Percentiles rank a stretch among this genome's conserved stretches.
Evolutionary conservation across 1,140 invertebrate genomes (phyloP).

Genomic region (Papilio polytes): DNA sequence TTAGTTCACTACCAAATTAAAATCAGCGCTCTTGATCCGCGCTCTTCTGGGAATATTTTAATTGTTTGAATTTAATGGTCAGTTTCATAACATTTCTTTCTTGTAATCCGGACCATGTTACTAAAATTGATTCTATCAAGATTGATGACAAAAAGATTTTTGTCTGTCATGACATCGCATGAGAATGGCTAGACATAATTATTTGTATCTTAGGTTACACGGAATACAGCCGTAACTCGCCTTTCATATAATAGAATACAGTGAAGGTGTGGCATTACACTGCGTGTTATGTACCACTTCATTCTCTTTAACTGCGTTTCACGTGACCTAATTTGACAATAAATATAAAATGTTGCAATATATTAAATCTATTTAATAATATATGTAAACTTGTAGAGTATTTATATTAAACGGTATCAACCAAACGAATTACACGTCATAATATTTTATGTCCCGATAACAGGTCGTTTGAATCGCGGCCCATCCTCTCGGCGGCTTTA

Average conservation of each 20-base stretch:
- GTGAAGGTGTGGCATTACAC: neutral
- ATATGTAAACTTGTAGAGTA: neutral
- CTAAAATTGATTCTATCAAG: too few species aligned
- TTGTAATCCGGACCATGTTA: neutral
- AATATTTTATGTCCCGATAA: slow-evolving; percentile 14
- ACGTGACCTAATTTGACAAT: neutral
- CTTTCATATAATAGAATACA: neutral
- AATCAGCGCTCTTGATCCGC: slow-evolving; percentile 5
- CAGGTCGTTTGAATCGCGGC: slow-evolving; percentile 7
- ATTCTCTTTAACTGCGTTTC: neutral
- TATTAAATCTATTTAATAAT: neutral
- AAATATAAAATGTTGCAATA: neutral
- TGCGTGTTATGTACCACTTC: neutral
- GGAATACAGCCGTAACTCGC: neutral
- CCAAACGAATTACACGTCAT: slow-evolving; percentile 1
- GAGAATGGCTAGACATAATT: neutral
- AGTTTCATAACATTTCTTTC: neutral
- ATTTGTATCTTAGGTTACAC: neutral
- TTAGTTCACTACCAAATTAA: slow-evolving; percentile 27
- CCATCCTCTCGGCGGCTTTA: slow-evolving; percentile 5
- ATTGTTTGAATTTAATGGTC: neutral
- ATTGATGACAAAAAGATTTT: too few species aligned
- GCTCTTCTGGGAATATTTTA: slow-evolving; percentile 8
- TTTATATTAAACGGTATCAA: slow-evolving; percentile 1
- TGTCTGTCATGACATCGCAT: neutral